Base-by-base conservation (phyloP, 2,797 vertebrate species). In the Sebastes itinus region DNA sequence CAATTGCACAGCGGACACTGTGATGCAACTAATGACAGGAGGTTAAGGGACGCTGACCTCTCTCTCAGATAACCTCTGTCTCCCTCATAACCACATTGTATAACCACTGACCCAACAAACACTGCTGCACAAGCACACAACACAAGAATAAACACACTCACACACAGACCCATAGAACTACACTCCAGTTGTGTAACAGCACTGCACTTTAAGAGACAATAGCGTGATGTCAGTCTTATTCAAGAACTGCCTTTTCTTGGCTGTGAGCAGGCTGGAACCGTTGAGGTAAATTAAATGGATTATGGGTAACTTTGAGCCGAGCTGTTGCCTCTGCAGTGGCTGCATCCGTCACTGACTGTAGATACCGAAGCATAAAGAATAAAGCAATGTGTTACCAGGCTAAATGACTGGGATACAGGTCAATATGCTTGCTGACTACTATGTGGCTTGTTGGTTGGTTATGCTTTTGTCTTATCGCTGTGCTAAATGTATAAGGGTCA, bases 21-120 rank as follows among this genome's bases (percentile, higher is more conserved):
- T 88, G 82, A 87, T 77, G 80, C 67, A 90, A 85, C 75, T 62
- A 71, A 72, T 66, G 64, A 87, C 59, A 75, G 20, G 33, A 72
- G 66, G 58, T 77, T 35, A 75, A 72, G 62, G 23, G 71, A 84
- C 63, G 61, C 69, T 87, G 84, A 85, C 63, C 77, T 77, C 75
- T 28, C 16, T 78, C 61, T 83, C 12, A 60, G 74, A 84, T 80
- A 87, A 91, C 80, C 81, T 72, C 60, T 56, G 55, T 23, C 75
- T 63, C 49, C 38, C 30, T 58, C 46, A 59, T 73, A 72, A 83
- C 55, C 10, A 76, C 35, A 72, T 81, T 88, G 81, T 79, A 79
- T 81, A 90, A 86, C 54, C 42, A 81, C 38, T 35, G 62, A 72
- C 46, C 67, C 12, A 42, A 49, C 54, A 79, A 30, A 72, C 32